A percentile compares a stretch with the other conserved stretches of the same genome.
Conservation (phyloP, 2,888 invertebrate genomes). For the Drosophila tanythrix region DNA sequence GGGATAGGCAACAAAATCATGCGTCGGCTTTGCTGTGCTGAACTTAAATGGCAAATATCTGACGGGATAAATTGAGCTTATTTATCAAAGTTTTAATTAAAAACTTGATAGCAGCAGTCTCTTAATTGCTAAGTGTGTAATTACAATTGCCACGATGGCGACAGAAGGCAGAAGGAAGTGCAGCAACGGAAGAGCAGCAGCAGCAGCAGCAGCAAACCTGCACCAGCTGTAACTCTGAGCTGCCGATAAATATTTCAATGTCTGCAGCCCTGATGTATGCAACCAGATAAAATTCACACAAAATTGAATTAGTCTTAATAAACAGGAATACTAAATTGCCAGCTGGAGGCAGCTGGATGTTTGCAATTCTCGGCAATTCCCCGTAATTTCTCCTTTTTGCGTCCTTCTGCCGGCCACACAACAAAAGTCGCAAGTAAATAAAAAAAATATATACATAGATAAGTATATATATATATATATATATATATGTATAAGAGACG, state of each 20-base stretch:
- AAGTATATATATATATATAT: not conserved
- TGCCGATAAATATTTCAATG: slow-evolving; percentile 28
- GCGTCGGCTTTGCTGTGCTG: slow-evolving; percentile 21
- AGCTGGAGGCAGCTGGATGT: slow-evolving; percentile 46
- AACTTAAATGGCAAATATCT: slow-evolving; percentile 60
- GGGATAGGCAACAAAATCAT: not conserved
- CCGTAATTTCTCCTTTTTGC: not conserved
- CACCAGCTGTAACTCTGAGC: slow-evolving; percentile 18
- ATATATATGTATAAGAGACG: slow-evolving; percentile 12
- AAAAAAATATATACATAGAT: slow-evolving; percentile 19
- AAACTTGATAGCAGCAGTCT: slow-evolving; percentile 66
- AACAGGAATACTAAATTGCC: slow-evolving; percentile 51
- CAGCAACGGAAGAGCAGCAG: not conserved
- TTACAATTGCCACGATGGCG: slow-evolving; percentile 62
- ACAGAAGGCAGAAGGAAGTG: not conserved
- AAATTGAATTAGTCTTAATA: slow-evolving; percentile 76
- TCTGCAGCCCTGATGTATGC: slow-evolving; percentile 62
- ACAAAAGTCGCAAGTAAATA: slow-evolving; percentile 41
- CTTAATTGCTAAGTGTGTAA: slow-evolving; percentile 73
- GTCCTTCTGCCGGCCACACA: slow-evolving; percentile 20
- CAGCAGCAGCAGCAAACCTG: slow-evolving; percentile 1
- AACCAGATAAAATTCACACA: slow-evolving; percentile 65
- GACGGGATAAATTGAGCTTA: slow-evolving; percentile 74
- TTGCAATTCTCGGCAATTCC: slow-evolving; percentile 2
- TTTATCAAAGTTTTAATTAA: slow-evolving; percentile 79